phyloP scores from a whole-genome alignment of 2,113 vertebrate species.

The Dinomys branickii region DNA sequence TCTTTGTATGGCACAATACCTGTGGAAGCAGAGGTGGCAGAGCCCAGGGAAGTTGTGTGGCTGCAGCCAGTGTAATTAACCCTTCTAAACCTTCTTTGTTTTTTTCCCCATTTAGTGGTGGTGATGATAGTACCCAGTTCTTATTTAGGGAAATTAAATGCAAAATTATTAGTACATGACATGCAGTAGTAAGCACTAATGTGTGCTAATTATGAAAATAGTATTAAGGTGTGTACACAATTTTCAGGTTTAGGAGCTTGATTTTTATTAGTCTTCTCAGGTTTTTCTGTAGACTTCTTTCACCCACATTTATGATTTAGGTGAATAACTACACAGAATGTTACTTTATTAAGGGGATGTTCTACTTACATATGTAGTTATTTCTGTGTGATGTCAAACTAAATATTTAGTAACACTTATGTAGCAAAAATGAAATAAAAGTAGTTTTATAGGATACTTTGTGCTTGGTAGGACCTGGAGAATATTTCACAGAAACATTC shows the following conservation, averaged over 20 bases:
- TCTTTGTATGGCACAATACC: background rate
- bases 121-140: background rate
- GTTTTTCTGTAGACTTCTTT: background rate
- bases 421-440: background rate
- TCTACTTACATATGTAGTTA: background rate
- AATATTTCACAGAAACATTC: background rate
- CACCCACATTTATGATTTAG: background rate
- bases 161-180: background rate
- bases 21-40: background rate
- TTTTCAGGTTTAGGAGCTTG: background rate
- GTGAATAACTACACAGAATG: background rate
- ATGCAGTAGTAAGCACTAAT: background rate
- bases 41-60: background rate
- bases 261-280: background rate
- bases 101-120: background rate
- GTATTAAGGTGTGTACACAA: background rate
- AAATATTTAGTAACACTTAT: background rate
- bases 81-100: too few relatives aligned
- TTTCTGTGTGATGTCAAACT: background rate
- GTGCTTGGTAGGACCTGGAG: background rate
- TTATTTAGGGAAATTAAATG: too few relatives aligned
- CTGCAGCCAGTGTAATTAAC: rapidly evolving
- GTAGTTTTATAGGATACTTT: background rate
- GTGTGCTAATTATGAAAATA: background rate
- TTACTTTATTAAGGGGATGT: background rate